These are phyloP conservation scores for Diploscapter pachys DNA, from an alignment of 1,140 invertebrate species.

Conservation along the genomic window DNA sequence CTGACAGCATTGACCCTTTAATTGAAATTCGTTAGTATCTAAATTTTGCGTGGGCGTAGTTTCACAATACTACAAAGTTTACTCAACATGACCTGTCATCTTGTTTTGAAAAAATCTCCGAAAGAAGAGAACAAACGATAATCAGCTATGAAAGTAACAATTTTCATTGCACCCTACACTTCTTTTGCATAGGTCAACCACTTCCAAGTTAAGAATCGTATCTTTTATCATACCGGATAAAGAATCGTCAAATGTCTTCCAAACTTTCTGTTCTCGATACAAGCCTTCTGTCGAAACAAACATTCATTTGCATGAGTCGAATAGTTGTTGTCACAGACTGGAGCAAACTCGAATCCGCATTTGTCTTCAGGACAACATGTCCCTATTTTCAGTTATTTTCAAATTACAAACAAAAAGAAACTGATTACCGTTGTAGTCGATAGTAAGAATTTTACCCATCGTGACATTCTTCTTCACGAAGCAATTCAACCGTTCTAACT, in stretches of 20 bases:
- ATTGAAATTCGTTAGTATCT: background rate
- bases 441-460: constrained; percentile 4
- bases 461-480: constrained; percentile 17
- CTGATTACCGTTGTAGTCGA: constrained; percentile 39
- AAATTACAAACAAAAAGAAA: background rate
- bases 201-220: too few relatives aligned
- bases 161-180: too few relatives aligned
- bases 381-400: constrained; percentile 22
- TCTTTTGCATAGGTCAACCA: too few relatives aligned
- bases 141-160: too few relatives aligned
- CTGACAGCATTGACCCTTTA: constrained; percentile 29
- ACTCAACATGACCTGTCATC: too few relatives aligned
- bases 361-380: constrained; percentile 30
- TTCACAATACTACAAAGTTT: too few relatives aligned
- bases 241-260: constrained; percentile 5
- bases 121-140: too few relatives aligned
- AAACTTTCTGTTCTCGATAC: constrained; percentile 20
- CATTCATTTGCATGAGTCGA: constrained; percentile 31
- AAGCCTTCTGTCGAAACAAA: constrained; percentile 21
- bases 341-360: constrained; percentile 17
- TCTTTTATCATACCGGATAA: background rate
- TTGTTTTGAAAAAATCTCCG: too few relatives aligned
- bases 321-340: constrained; percentile 29
- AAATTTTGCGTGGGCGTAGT: too few relatives aligned
- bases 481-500: constrained; percentile 33